Conservation (phyloP, 2,113 vertebrate genomes). For the Coptodon rendalli region DNA sequence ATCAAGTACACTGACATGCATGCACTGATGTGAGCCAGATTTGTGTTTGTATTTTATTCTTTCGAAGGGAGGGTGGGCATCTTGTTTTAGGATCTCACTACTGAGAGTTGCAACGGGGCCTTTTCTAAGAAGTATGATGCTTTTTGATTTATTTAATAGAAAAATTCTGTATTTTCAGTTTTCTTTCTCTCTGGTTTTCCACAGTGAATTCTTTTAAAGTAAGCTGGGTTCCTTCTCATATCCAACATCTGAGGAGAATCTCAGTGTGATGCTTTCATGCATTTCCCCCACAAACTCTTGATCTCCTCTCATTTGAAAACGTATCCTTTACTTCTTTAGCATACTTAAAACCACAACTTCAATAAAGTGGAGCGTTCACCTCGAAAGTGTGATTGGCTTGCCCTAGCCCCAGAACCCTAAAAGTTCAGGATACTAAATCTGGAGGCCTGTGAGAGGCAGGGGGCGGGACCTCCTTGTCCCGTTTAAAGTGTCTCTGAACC, state of each 20-base stretch:
- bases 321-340: not conserved
- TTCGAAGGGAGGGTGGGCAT: not conserved
- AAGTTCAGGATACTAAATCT: conserved; percentile 79
- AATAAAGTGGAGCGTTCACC: conserved; percentile 1
- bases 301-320: not conserved
- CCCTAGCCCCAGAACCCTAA: conserved; percentile 68
- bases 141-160: not conserved
- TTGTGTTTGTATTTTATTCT: not conserved
- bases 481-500: conserved; percentile 76
- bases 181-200: not conserved
- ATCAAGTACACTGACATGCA: not conserved
- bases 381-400: conserved; percentile 68
- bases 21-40: not conserved
- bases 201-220: not conserved
- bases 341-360: not conserved
- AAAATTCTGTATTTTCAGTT: not conserved
- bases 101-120: not conserved
- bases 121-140: not conserved
- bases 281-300: not conserved
- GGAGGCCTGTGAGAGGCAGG: conserved; percentile 59
- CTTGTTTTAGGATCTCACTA: not conserved
- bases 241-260: not conserved
- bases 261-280: not conserved
- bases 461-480: conserved; percentile 65
- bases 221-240: not conserved